Percentiles rank a stretch among this genome's conserved stretches.
Conservation (phyloP, 2,797 vertebrate species). For the Clarias fuscus region DNA sequence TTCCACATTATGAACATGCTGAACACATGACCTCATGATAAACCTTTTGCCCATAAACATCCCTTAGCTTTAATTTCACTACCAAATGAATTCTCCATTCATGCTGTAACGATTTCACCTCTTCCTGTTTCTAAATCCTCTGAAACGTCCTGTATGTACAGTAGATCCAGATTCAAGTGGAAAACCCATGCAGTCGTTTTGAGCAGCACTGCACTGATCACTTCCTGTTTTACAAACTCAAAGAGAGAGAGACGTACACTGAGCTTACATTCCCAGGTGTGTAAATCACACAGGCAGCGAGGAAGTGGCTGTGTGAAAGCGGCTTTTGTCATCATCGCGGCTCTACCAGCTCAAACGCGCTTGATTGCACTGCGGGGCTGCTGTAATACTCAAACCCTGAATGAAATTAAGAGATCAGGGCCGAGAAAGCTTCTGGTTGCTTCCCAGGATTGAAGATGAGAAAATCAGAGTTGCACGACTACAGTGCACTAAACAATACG, state of each 20-base stretch:
- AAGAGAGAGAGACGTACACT: not conserved
- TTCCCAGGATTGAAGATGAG: no score
- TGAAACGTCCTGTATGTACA: not conserved
- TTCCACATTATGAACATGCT: not conserved
- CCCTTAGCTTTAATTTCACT: not conserved
- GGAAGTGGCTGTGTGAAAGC: constrained; percentile 1
- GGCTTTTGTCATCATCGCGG: not conserved
- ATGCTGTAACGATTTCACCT: not conserved
- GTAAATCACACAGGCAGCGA: not conserved
- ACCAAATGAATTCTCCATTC: not conserved
- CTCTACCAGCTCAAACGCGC: not conserved
- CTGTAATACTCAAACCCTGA: not conserved
- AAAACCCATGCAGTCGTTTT: not conserved
- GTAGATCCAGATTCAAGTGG: not conserved
- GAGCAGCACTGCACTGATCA: not conserved
- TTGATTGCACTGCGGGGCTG: not conserved
- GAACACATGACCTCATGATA: not conserved
- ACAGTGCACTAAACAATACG: not conserved
- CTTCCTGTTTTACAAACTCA: not conserved
- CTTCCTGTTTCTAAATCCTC: not conserved
- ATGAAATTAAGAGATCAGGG: constrained; percentile 8
- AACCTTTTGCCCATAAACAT: not conserved
- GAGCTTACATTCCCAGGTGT: not conserved
- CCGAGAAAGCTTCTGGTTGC: not conserved
- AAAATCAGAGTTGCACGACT: no score